A percentile compares a stretch with the other conserved stretches of the same genome.
Evolutionary conservation across 1,140 invertebrate genomes (phyloP).

Genomic region (Caenorhabditis inopinata): DNA sequence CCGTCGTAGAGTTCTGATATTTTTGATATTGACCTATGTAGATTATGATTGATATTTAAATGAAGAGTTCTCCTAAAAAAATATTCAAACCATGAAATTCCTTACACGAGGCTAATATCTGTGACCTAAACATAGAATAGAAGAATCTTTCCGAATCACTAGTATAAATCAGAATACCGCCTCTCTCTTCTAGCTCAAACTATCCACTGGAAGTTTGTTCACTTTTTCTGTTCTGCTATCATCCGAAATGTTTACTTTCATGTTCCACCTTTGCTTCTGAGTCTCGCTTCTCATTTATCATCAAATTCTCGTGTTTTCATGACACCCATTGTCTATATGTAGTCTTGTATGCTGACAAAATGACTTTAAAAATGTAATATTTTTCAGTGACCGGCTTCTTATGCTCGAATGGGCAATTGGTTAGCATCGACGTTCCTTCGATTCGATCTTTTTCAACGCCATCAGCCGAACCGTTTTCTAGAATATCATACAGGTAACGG

Average conservation of each 20-base stretch:
- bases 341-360: not conserved
- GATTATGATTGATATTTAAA: too few relatives aligned
- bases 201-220: not conserved
- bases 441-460: not conserved
- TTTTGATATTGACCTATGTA: too few relatives aligned
- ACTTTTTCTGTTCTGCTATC: not conserved
- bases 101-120: too few relatives aligned
- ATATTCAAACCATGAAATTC: too few relatives aligned
- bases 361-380: not conserved
- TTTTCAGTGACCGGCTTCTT: not conserved
- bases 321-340: not conserved
- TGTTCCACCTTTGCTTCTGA: not conserved
- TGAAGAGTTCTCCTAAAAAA: too few relatives aligned
- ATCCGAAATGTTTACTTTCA: not conserved
- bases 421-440: not conserved
- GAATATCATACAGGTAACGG: not conserved
- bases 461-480: not conserved
- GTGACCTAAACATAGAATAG: too few relatives aligned
- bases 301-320: not conserved
- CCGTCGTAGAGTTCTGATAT: too few relatives aligned
- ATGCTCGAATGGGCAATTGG: conserved; percentile 31
- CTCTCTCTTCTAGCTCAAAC: too few relatives aligned
- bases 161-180: too few relatives aligned
- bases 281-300: not conserved
- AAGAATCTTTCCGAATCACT: too few relatives aligned